These are phyloP conservation scores for Lordiphosa stackelbergi DNA, from an alignment of 1,140 invertebrate species.

Conservation along the genomic window DNA sequence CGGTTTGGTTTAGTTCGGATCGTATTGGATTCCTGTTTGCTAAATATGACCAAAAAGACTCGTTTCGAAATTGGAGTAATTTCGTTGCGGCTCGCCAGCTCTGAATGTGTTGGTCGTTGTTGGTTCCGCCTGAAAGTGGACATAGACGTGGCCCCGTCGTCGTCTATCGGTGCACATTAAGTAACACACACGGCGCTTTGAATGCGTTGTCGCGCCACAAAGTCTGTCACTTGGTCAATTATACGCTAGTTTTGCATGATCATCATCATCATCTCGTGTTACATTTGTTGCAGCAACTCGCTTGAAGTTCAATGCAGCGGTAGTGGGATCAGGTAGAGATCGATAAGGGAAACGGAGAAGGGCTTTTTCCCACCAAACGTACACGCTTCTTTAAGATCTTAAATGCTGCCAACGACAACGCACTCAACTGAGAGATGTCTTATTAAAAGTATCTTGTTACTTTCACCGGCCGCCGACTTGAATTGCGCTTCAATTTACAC, in stretches of 20 bases:
- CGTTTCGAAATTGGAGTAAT: slow-evolving; percentile 76
- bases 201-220: slow-evolving; percentile 42
- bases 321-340: not conserved
- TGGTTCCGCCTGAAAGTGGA: slow-evolving; percentile 63
- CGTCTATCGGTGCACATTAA: slow-evolving; percentile 54
- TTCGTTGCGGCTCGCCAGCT: slow-evolving; percentile 45
- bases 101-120: slow-evolving; percentile 13
- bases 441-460: slow-evolving; percentile 77
- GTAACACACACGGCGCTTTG: slow-evolving; percentile 56
- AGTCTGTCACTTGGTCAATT: slow-evolving; percentile 51
- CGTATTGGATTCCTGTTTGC: slow-evolving; percentile 65
- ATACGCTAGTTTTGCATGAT: slow-evolving; percentile 37
- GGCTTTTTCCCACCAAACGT: slow-evolving; percentile 40
- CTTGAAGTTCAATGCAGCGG: not conserved
- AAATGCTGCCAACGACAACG: slow-evolving; percentile 11
- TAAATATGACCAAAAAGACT: slow-evolving; percentile 73
- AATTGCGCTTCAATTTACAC: slow-evolving; percentile 74
- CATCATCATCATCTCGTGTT: not conserved
- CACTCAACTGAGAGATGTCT: slow-evolving; percentile 51
- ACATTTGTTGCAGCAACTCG: not conserved
- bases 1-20: slow-evolving; percentile 4
- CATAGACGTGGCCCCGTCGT: slow-evolving; percentile 9
- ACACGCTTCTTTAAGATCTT: slow-evolving; percentile 40
- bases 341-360: slow-evolving; percentile 5
- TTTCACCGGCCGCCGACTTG: slow-evolving; percentile 71